Percentiles rank a stretch among this genome's conserved stretches.
These are phyloP conservation scores for Clarias macrocephalus DNA, from an alignment of 2,113 vertebrate species.

Conservation along the genomic window DNA sequence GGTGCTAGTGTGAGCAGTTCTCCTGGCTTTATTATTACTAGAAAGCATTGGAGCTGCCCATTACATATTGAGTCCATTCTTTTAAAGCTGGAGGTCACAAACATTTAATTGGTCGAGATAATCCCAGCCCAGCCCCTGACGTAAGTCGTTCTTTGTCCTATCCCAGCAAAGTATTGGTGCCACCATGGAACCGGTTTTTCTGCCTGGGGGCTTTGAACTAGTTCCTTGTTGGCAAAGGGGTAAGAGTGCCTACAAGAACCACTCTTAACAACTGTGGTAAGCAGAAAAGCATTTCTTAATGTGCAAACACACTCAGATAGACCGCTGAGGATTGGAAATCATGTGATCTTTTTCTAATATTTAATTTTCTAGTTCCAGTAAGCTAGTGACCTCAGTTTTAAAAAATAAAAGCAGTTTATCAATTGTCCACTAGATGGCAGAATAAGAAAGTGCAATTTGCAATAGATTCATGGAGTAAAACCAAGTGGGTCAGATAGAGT, in stretches of 20 bases:
- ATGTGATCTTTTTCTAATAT: not conserved
- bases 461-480: not conserved
- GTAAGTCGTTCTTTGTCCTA: too few relatives aligned
- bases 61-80: too few relatives aligned
- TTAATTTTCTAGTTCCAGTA: not conserved
- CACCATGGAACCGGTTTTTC: too few relatives aligned
- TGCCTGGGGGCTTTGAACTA: too few relatives aligned
- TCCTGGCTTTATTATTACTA: too few relatives aligned
- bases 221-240: too few relatives aligned
- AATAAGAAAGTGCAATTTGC: slow-evolving; percentile 14
- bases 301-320: not conserved
- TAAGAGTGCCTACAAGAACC: not conserved
- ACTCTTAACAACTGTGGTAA: not conserved
- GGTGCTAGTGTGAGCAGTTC: too few relatives aligned
- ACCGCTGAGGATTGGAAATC: not conserved
- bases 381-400: not conserved
- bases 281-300: not conserved
- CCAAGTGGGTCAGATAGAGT: not conserved
- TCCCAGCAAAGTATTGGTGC: too few relatives aligned
- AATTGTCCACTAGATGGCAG: slow-evolving; percentile 49
- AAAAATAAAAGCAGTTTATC: not conserved
- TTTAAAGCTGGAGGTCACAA: too few relatives aligned
- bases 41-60: too few relatives aligned
- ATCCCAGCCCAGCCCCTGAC: too few relatives aligned
- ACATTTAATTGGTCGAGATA: too few relatives aligned